These are phyloP conservation scores for Dipodomys stephensi DNA, from an alignment of 2,113 vertebrate genomes.

Conservation along the genomic window DNA sequence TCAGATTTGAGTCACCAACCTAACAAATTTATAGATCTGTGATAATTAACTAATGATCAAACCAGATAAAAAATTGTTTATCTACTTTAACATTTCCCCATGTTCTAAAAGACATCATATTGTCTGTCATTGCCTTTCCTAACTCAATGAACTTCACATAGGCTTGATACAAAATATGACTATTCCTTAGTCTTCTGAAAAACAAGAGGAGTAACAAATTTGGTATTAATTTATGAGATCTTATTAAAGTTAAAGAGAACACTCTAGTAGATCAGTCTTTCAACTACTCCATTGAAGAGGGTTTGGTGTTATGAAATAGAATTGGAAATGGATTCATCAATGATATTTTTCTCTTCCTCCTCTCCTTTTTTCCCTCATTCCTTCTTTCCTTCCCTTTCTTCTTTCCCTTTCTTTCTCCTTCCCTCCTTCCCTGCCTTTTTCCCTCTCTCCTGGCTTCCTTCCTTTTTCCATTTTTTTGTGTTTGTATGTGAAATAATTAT, in stretches of 20 bases:
- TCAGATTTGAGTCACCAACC: background rate
- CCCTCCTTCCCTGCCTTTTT: too few relatives aligned
- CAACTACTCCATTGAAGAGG: background rate
- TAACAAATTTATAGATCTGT: background rate
- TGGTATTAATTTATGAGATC: background rate
- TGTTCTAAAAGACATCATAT: background rate
- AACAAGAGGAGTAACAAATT: background rate
- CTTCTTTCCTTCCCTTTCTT: background rate
- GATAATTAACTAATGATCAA: constrained; percentile 31
- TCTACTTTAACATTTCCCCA: background rate
- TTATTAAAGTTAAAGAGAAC: background rate
- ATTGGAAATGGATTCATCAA: background rate
- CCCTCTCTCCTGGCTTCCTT: too few relatives aligned
- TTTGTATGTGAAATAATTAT: background rate
- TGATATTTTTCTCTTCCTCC: background rate
- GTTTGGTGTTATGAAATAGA: background rate
- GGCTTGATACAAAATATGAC: background rate
- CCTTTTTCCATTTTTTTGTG: background rate
- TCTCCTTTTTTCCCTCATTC: background rate
- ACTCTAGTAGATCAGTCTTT: background rate
- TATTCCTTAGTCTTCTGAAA: background rate
- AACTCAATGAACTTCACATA: background rate
- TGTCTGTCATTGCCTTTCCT: background rate
- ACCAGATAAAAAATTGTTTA: background rate
- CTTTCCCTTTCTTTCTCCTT: background rate